Percentiles rank a stretch among this genome's conserved stretches.
phyloP scores from a whole-genome alignment of 2,113 vertebrate genomes.

The Chiloscyllium plagiosum region DNA sequence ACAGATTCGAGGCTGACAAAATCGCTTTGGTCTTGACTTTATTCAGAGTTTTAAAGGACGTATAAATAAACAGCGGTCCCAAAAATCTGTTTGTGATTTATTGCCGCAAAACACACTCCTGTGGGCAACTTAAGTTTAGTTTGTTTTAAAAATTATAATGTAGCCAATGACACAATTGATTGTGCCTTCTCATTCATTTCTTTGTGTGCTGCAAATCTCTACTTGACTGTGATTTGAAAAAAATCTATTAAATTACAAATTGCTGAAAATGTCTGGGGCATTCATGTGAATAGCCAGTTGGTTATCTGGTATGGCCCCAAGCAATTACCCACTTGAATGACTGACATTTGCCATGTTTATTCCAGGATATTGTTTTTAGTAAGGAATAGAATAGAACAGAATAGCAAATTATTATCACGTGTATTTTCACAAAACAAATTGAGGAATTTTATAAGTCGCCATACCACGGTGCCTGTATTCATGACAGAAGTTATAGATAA shows the following conservation, averaged over 20 bases:
- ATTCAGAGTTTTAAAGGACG: background rate
- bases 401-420: no score
- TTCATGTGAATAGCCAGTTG: background rate
- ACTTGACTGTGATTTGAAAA: background rate
- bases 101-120: slow-evolving; percentile 6
- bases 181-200: background rate
- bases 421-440: no score
- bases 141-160: background rate
- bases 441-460: no score
- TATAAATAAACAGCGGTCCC: background rate
- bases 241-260: background rate
- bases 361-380: no score
- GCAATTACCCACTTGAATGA: background rate
- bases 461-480: no score
- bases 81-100: slow-evolving; percentile 23
- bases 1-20: background rate
- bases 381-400: no score
- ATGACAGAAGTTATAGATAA: no score
- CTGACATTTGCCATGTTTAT: background rate
- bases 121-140: background rate
- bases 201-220: background rate
- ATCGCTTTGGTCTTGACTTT: background rate
- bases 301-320: background rate
- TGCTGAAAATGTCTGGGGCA: background rate
- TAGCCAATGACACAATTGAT: background rate